Base-by-base conservation (phyloP, 2,113 vertebrate genomes). In the Vulpes lagopus region DNA sequence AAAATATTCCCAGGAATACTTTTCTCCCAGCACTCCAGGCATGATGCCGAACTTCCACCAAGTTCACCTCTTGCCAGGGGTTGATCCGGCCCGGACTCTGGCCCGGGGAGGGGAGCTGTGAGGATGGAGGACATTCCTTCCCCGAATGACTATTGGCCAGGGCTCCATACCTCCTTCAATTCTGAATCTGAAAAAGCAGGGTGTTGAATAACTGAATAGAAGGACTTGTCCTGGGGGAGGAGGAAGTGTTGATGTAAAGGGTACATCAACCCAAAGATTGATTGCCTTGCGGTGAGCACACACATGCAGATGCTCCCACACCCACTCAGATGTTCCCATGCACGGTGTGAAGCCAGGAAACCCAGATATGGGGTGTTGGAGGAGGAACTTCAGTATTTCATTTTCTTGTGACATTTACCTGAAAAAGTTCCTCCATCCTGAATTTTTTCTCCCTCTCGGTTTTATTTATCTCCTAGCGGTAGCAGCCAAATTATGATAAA, bases 311-410 rank as follows among this genome's bases (percentile, higher is more conserved):
- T 35, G 53, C 38, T 73, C 64, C 30, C 64, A 64, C 65, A 9
- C 73, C 93, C 88, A 35, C 71, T 38, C 79, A 92, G 62, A 83
- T 65, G 87, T 55, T 67, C 62, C 16, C 32, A 0, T 22, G 59
- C 12, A 1, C 5, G 10, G 7, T 32, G n/a, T 0, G 2, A 10
- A 19, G 16, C 51, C 12, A 6, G 53, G 17, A 25, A 22, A 19
- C 88, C 67, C 25, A 82, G 74, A 35, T 7, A 0, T 0, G 2
- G 60, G 55, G 49, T 25, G 16, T 1, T 35, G 43, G 19, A 49
- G 95, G 53, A 95, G 65, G 88, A 23, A 15, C 27, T 0, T 30
- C 0, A 49, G 55, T 16, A 14, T 19, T 95, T 92, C 49, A 23
- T 90, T 60, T 91, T 87, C 91, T 53, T 76, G 20, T 85, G 38